A percentile compares a stretch with the other conserved stretches of the same genome.
phyloP scores from a whole-genome alignment of 1,140 invertebrate species.

The Leptonema lineaticorne region DNA sequence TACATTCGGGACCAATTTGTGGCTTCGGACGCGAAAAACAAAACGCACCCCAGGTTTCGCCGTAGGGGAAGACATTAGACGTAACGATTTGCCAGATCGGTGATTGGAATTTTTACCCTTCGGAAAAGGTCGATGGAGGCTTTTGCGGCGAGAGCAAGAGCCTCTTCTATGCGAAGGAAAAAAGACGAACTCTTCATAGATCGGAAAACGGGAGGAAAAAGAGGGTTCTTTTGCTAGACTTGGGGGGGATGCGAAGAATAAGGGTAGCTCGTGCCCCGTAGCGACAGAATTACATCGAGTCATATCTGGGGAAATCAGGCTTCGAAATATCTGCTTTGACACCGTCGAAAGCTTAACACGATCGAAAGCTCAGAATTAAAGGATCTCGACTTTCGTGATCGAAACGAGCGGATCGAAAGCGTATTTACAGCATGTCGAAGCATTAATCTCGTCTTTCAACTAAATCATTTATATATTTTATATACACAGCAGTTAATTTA shows the following conservation, averaged over 20 bases:
- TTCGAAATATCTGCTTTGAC: slow-evolving; percentile 12
- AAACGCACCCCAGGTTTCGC: slow-evolving; percentile 1
- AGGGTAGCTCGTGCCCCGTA: slow-evolving; percentile 21
- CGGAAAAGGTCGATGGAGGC: not conserved
- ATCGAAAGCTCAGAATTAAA: not conserved
- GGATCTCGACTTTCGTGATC: not conserved
- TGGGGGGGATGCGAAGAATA: slow-evolving; percentile 17
- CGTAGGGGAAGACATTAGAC: slow-evolving; percentile 38
- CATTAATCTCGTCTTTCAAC: no score
- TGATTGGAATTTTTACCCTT: slow-evolving; percentile 41
- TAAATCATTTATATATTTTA: no score
- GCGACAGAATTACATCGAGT: slow-evolving; percentile 36
- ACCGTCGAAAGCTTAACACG: not conserved
- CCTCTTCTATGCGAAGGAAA: not conserved
- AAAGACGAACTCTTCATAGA: no score
- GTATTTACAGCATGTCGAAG: no score
- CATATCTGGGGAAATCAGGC: slow-evolving; percentile 9
- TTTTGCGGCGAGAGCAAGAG: not conserved
- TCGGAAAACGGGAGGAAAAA: not conserved
- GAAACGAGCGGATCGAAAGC: no score
- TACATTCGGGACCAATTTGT: slow-evolving; percentile 8
- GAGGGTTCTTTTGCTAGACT: not conserved
- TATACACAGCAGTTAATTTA: no score
- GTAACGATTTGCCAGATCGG: slow-evolving; percentile 41
- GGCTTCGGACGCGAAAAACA: slow-evolving; percentile 11